Base-by-base conservation (phyloP, 2,888 invertebrate genomes). In the Leucophenga maculata region DNA sequence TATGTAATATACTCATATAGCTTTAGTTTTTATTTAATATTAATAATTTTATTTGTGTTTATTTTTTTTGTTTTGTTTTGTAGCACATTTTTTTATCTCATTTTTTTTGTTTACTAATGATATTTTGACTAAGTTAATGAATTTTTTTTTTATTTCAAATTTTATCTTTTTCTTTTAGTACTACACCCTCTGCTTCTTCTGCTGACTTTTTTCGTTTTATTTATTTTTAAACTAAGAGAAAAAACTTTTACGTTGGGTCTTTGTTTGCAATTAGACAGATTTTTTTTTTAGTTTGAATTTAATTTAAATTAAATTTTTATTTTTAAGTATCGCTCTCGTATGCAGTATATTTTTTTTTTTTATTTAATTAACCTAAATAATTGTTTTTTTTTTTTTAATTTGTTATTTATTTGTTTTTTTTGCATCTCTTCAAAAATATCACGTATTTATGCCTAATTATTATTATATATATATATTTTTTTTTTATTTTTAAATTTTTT, bases 381-480 rank as follows among this genome's bases (percentile, higher is more conserved):
- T 64, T 65, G 57, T 69, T 65, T 14, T 52, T 65, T 14, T 59
- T 68, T 76, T 11, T 1, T 67, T 72, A 69, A 69, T 69, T 74
- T 72, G 69, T 78, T 78, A 55, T 68, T 18, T 52, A n/a, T 60
- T 60, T 52, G 6, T 39, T 52, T 69, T 81, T 79, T 83, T 83
- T 76, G 62, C 46, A 46, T 18, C 62, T 64, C 77, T 72, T 70
- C 65, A 68, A 83, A 83, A 83, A 83, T 83, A 83, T 83, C 83
- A 83, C 83, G 83, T 84, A 84, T 70, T 68, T 80, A 80, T 83
- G 79, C 82, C 83, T 83, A 82, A 80, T 75, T 84, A 62, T 59
- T 68, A 50, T 80, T 39, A 39, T 39, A 11, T 26, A 26, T 26
- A 83, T 79, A 82, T 83, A 82, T 81, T 81, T 77, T 75, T 73